Base-by-base conservation (phyloP, 2,888 invertebrate genomes). In the Tetragonisca angustula region DNA sequence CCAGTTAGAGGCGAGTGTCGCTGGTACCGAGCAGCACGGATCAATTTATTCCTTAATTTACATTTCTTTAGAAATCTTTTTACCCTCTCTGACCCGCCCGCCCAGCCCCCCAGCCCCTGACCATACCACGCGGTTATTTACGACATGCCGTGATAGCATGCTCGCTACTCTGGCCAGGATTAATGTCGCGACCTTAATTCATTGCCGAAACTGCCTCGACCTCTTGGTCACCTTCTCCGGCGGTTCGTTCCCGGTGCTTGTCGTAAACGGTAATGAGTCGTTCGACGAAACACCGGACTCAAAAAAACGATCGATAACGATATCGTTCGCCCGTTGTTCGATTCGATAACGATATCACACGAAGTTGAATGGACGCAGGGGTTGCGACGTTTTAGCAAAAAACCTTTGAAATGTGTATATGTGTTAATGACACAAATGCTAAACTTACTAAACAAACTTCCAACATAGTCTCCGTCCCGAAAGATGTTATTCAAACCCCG, bases 31-130 rank as follows among this genome's bases (percentile, higher is more conserved):
- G 85, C 77, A 86, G 89, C 85, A 88, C 91, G 87, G 88, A 87
- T 87, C 91, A 90, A 91, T 91, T 91, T 90, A 82, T 86, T 88
- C 81, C 72, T 85, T 86, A 76, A 89, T 87, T 90, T 87, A 75
- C 86, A 79, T 77, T 85, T 84, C 84, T 86, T 84, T 75, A 78
- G 71, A 83, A 74, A 84, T 85, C 83, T 65, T 71, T 79, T 81
- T 68, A 56, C 27, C 64, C 76, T 50, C 76, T 50, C 70, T 61
- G 65, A 36, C 69, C 70, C 73, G 24, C 27, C 67, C 43, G 43
- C 69, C 75, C 74, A 54, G 62, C 67, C 15, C n/a, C 2, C 43
- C 9, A 0, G 2, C 9, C 43, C 0, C 36, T 43, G 43, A 9
- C 43, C 43, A 43, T 43, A 43, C 11, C 43, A 43, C 70, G 67